Conservation (phyloP, 2,797 vertebrate genomes). For the Rhinella marina region DNA sequence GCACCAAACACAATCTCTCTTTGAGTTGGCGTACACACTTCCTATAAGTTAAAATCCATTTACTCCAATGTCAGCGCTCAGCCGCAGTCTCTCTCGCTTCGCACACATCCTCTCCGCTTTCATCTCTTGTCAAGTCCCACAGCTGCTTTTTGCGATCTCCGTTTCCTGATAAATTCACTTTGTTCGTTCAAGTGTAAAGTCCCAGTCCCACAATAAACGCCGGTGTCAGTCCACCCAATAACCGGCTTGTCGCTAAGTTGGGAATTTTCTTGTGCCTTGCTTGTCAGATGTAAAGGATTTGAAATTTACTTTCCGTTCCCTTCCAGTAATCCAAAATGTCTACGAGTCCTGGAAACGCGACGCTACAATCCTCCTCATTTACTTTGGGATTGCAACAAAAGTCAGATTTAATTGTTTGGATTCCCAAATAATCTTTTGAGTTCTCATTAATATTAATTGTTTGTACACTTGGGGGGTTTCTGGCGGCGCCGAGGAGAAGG, state of each 20-base stretch:
- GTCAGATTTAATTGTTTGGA: slow-evolving; percentile 52
- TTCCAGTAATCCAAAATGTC: slow-evolving; percentile 34
- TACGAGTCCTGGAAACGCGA: slow-evolving; percentile 4
- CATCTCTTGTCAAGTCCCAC: slow-evolving; percentile 41
- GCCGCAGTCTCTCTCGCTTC: not conserved
- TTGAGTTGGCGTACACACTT: not conserved
- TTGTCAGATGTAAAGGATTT: slow-evolving; percentile 43
- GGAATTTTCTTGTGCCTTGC: slow-evolving; percentile 8
- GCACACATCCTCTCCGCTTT: slow-evolving; percentile 22
- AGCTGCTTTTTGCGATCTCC: slow-evolving; percentile 36
- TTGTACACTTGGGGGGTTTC: slow-evolving; percentile 11
- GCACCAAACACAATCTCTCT: not conserved
- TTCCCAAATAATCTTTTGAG: slow-evolving; percentile 39
- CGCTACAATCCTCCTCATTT: slow-evolving; percentile 22
- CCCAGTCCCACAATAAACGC: slow-evolving; percentile 44
- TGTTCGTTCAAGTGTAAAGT: slow-evolving; percentile 46
- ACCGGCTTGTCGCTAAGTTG: slow-evolving; percentile 28
- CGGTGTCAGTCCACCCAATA: slow-evolving; percentile 42
- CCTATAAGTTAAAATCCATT: not conserved
- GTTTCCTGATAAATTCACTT: slow-evolving; percentile 50
- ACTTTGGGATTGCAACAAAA: slow-evolving; percentile 50
- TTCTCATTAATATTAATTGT: slow-evolving; percentile 47
- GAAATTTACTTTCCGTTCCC: slow-evolving; percentile 40
- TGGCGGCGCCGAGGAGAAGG: not conserved
- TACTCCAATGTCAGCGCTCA: not conserved